phyloP scores from a whole-genome alignment of 2,888 invertebrate genomes.

The Sylvicola cinctus region DNA sequence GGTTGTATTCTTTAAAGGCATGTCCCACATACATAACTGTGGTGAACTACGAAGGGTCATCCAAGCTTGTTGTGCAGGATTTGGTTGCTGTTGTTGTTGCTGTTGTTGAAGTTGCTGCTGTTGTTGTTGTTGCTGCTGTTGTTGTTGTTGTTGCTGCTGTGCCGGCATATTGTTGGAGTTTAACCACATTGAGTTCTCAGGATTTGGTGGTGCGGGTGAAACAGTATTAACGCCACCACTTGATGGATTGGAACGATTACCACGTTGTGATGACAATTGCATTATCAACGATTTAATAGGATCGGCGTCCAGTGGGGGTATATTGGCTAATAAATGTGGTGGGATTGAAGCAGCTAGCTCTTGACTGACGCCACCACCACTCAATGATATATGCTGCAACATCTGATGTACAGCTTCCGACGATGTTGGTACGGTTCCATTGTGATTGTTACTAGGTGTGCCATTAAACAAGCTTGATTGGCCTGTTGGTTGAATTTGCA shows the following conservation, averaged over 20 bases:
- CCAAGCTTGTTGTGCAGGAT: constrained; percentile 2
- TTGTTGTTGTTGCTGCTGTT: constrained; percentile 6
- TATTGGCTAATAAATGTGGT: neutral
- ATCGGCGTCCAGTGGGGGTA: constrained; percentile 19
- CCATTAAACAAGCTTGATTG: constrained; percentile 1
- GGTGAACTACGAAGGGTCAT: no score
- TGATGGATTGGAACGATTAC: no score
- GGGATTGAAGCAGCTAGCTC: neutral
- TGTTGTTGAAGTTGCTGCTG: constrained; percentile 5
- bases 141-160: constrained; percentile 5
- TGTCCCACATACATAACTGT: no score
- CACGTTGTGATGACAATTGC: constrained; percentile 22
- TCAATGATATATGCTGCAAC: neutral
- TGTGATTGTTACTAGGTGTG: constrained; percentile 5
- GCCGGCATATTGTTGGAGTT: constrained; percentile 1
- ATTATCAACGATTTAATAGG: constrained; percentile 29
- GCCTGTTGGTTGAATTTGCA: neutral
- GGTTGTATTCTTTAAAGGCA: no score
- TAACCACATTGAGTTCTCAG: neutral
- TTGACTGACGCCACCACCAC: no score
- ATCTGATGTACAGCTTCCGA: constrained; percentile 3
- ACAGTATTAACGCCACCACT: neutral
- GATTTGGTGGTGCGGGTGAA: neutral
- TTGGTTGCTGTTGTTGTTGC: constrained; percentile 6
- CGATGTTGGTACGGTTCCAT: neutral